Conservation (phyloP, 1,140 invertebrate species). For the Formica selysi region DNA sequence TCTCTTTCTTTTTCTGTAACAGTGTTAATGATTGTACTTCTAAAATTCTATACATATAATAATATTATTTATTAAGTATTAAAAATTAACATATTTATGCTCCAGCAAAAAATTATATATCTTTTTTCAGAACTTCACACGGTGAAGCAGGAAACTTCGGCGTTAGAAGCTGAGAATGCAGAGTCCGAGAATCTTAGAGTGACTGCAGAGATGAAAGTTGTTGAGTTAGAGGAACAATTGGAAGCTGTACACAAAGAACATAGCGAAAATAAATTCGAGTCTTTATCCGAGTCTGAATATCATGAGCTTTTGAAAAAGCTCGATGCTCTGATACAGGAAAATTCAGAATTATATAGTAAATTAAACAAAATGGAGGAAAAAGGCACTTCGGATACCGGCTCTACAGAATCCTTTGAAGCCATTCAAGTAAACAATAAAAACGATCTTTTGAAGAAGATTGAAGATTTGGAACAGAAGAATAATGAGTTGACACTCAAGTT, state of each 20-base stretch:
- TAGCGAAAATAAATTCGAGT: slow-evolving; percentile 57
- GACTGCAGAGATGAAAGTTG: slow-evolving; percentile 90
- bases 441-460: slow-evolving; percentile 89
- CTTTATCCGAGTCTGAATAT: slow-evolving; percentile 84
- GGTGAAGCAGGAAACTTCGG: slow-evolving; percentile 87
- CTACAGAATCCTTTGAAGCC: slow-evolving; percentile 81
- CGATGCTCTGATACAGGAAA: slow-evolving; percentile 86
- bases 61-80: slow-evolving; percentile 17
- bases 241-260: slow-evolving; percentile 83
- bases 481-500: slow-evolving; percentile 82
- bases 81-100: background rate
- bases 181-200: slow-evolving; percentile 89
- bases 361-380: slow-evolving; percentile 88
- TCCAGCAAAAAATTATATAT: background rate
- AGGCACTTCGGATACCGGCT: slow-evolving; percentile 80
- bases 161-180: slow-evolving; percentile 88
- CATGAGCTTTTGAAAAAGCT: slow-evolving; percentile 85
- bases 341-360: slow-evolving; percentile 86
- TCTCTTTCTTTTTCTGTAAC: background rate
- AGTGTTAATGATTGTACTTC: slow-evolving; percentile 9
- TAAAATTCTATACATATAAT: background rate
- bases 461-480: slow-evolving; percentile 88
- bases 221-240: slow-evolving; percentile 90
- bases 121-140: slow-evolving; percentile 87
- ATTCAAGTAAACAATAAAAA: slow-evolving; percentile 86